Conservation (phyloP, 2,797 vertebrate species). For the Austrolebias charrua region DNA sequence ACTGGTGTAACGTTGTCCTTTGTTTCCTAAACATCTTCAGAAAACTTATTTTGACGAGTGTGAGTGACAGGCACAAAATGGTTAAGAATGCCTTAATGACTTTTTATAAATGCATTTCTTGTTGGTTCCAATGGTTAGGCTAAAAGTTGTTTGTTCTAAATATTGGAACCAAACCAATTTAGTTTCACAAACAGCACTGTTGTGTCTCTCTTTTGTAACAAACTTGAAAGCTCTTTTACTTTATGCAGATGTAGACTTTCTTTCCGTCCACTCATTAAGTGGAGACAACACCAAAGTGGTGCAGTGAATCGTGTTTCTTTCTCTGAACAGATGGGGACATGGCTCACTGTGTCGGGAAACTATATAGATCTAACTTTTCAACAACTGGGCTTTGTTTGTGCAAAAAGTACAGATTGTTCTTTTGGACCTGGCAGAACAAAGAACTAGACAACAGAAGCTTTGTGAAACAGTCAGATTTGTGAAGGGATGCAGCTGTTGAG, state of each 20-base stretch:
- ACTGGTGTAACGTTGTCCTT: too few species aligned
- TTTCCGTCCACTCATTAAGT: conserved; percentile 35
- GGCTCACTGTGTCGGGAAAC: conserved; percentile 48
- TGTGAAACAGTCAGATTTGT: conserved; percentile 53
- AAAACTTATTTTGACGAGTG: too few species aligned
- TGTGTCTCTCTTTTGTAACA: background rate
- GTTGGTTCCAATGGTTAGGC: too few species aligned
- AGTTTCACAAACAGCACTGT: too few species aligned
- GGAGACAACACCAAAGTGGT: conserved; percentile 23
- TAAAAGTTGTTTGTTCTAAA: too few species aligned
- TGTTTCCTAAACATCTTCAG: too few species aligned
- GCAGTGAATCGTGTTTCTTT: conserved; percentile 40
- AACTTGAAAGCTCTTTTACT: background rate
- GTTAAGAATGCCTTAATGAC: too few species aligned
- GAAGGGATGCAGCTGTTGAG: conserved; percentile 61
- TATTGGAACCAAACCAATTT: background rate
- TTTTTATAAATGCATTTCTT: too few species aligned
- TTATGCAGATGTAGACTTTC: conserved; percentile 18
- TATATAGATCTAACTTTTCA: conserved; percentile 43
- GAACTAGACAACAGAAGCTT: conserved; percentile 39
- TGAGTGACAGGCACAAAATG: too few species aligned
- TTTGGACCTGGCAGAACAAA: conserved; percentile 46
- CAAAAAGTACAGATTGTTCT: conserved; percentile 28
- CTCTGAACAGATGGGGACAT: conserved; percentile 67
- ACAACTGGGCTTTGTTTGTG: conserved; percentile 57